Evolutionary conservation across 2,113 vertebrate species (phyloP), one percentile per base, ranked within the genome.

Genomic region (Butorides virescens): DNA sequence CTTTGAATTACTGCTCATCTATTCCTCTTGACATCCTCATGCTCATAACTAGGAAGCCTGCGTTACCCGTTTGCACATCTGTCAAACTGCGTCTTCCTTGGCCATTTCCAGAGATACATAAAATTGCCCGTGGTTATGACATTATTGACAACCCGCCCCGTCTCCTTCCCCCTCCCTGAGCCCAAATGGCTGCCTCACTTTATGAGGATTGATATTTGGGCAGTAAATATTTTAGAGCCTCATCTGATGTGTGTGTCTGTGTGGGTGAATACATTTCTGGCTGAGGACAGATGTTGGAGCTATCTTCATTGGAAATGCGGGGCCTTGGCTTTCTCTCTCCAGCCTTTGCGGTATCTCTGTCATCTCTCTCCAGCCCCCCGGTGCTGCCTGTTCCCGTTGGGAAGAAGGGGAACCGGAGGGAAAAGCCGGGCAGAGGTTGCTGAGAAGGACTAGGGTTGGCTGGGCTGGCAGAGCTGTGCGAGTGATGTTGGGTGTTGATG

Each of bases 171-270:
- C 88, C 90, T 92, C 78, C 90, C 82, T 3, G 5, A 79, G 90
- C 78, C 92, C 95, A 58, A 87, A 95, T 90, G 93, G 88, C 88
- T 96, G 88, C 82, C 95, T 91, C 1, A 13, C 95, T 97, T 97
- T 97, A 97, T 96, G 95, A 95, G 95, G 95, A 97, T 97, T 97
- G 97, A 97, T 97, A 95, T 95, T 94, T 96, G 94, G 94, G 84
- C 94, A 95, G 95, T 97, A 96, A 97, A 97, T 97, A 96, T 97
- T 97, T 97, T 96, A 97, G 94, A 94, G 91, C 92, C 94, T 96
- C 95, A 93, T 96, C 96, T 74, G 72, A 94, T 59, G 87, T 97
- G 96, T 85, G 86, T 95, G 92, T 95, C 94, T 97, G 86, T 94
- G 95, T 27, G 79, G 71, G 85, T 91, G 96, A 97, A 94, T 96